phyloP scores from a whole-genome alignment of 2,113 vertebrate genomes.

The Ranitomeya imitator region DNA sequence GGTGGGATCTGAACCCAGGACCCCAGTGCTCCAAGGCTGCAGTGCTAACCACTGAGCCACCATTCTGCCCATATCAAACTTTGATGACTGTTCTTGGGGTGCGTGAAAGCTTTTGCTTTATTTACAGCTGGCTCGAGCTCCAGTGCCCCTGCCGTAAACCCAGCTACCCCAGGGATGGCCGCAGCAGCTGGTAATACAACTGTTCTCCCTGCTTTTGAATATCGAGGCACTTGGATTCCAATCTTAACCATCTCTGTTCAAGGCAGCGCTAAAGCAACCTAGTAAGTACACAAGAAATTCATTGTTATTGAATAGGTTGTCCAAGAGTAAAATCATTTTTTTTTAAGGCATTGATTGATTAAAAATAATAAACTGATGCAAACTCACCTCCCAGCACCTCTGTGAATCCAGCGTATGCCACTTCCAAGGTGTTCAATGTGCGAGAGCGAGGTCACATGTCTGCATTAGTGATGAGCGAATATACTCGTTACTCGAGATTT shows the following conservation, averaged over 20 bases:
- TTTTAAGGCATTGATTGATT: too few relatives aligned
- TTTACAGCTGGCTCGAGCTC: slow-evolving; percentile 72
- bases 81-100: background rate
- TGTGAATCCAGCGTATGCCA: too few relatives aligned
- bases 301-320: too few relatives aligned
- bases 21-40: too few relatives aligned
- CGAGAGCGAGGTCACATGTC: too few relatives aligned
- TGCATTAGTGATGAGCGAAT: too few relatives aligned
- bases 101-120: background rate
- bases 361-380: too few relatives aligned
- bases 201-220: slow-evolving; percentile 95
- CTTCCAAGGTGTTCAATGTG: too few relatives aligned
- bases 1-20: background rate
- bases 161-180: slow-evolving; percentile 77
- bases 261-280: slow-evolving; percentile 96
- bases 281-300: slow-evolving; percentile 77
- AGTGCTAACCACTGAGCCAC: too few relatives aligned
- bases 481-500: too few relatives aligned
- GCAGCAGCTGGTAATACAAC: slow-evolving; percentile 80
- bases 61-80: background rate
- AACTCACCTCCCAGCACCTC: too few relatives aligned
- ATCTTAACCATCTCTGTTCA: slow-evolving; percentile 92
- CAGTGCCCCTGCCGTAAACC: slow-evolving; percentile 74
- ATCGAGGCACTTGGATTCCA: slow-evolving; percentile 97
- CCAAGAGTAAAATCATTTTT: too few relatives aligned